Evolutionary conservation across 2,113 vertebrate species (phyloP).

Genomic region (Crocuta crocuta): DNA sequence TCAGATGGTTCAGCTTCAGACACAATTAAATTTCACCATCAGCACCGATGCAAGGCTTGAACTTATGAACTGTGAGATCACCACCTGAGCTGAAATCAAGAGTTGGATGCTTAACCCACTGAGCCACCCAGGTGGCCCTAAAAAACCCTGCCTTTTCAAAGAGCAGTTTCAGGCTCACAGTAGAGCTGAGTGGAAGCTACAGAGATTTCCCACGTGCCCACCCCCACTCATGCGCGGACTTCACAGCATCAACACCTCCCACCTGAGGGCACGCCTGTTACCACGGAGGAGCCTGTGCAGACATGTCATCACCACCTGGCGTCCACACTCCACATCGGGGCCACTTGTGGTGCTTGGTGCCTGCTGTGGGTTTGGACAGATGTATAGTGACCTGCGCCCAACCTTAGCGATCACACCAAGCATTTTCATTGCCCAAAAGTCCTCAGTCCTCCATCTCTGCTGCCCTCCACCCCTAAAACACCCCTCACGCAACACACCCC

Average conservation of each 20-base stretch:
- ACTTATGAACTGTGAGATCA: too few species aligned
- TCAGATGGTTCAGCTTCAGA: neutral
- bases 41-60: neutral
- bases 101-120: too few species aligned
- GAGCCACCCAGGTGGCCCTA: too few species aligned
- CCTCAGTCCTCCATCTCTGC: neutral
- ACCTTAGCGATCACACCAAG: neutral
- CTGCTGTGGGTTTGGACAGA: neutral
- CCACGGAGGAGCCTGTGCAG: fast-evolving
- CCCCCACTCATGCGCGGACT: fast-evolving
- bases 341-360: fast-evolving
- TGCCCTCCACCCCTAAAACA: too few species aligned
- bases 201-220: neutral
- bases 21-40: neutral
- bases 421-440: neutral
- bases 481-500: neutral
- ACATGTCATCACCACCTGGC: fast-evolving
- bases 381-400: fast-evolving
- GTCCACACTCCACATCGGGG: neutral
- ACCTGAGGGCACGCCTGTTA: fast-evolving
- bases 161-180: neutral
- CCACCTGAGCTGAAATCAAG: too few species aligned
- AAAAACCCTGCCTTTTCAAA: neutral
- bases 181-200: neutral
- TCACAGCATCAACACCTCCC: neutral